Evolutionary conservation across 1,140 invertebrate species (phyloP), one percentile per base, ranked within the genome.

Genomic region (Atta colombica): DNA sequence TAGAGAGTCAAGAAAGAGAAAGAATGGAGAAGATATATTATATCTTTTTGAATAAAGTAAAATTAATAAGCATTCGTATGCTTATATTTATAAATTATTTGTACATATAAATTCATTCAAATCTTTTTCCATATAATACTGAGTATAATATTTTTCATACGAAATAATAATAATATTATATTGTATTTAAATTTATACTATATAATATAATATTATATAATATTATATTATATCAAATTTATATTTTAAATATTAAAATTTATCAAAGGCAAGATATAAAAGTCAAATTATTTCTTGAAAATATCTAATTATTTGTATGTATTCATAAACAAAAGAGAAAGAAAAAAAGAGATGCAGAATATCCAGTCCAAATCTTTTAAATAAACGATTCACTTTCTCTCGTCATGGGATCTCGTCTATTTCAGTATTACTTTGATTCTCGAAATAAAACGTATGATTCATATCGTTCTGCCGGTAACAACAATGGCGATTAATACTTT

Each of bases 401-500:
- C 69, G 55, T 51, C 88, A 85, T 89, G 84, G 35, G 35, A 89
- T 60, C 84, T n/a, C 28, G 69, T 87, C 88, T 90, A 90, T 90
- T 89, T 90, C 53, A 82, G 55, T 78, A 87, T 51, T 18, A 16
- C 72, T 74, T 77, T 39, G 61, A 51, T 39, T 66, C 85, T 87
- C 49, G 85, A 90, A 90, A 89, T 90, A 90, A 90, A 89, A 63
- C 18, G 28, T 90, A 88, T 90, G 89, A 90, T 72, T 90, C 89
- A 89, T 60, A 21, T 10, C 55, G 21, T 69, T 87, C 77, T 78
- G 55, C 84, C 87, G 51, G 39, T 21, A 86, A 82, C 65, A 82
- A 66, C 69, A 87, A 8, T 45, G 21, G 21, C 77, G 14, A 66
- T 81, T 61, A 55, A 55, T 25, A 25, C 14, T 25, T 66, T 49